Evolutionary conservation across 2,888 invertebrate genomes (phyloP), one percentile per base, ranked within the genome.

Genomic region (Heliothis peltigera): DNA sequence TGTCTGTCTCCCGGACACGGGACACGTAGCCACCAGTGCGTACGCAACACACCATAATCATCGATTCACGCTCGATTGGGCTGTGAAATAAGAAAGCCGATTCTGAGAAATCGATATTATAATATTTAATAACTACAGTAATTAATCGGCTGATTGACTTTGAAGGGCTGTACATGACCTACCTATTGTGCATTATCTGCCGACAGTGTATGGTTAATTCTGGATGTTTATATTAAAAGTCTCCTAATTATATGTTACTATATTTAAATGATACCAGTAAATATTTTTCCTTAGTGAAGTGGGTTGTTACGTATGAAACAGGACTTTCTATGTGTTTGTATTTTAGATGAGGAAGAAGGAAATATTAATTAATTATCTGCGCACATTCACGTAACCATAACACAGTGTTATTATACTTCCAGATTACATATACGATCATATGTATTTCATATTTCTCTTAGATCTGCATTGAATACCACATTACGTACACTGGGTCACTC

Each of bases 11-110:
- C 46, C 44, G 12, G 22, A 17, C 51, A 64, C n/a, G n/a, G n/a
- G n/a, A n/a, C 19, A 4, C 39, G 47, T 46, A 56, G 59, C 65
- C 68, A 47, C 39, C 53, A 19, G 47, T 54, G 62, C 61, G 47
- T 66, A 61, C 58, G 44, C 59, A 64, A 48, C 43, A 35, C 70
- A 47, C 61, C 57, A 58, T 74, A 65, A 73, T 76, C 61, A 67
- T 43, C 52, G 54, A 53, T 70, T 70, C 74, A 82, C 67, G 80
- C 69, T 69, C 67, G 72, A 78, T 78, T 54, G 62, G 55, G 47
- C 39, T 56, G 71, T 70, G 68, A 80, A 72, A 77, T 74, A 75
- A 77, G 78, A 82, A 77, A 73, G 71, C 71, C 46, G 54, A 69
- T 79, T 79, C 74, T 71, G 53, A 73, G 77, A 76, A 82, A 63